A percentile compares a stretch with the other conserved stretches of the same genome.
Conservation (phyloP, 2,797 vertebrate genomes). For the Sternarchorhynchus goeldii region DNA sequence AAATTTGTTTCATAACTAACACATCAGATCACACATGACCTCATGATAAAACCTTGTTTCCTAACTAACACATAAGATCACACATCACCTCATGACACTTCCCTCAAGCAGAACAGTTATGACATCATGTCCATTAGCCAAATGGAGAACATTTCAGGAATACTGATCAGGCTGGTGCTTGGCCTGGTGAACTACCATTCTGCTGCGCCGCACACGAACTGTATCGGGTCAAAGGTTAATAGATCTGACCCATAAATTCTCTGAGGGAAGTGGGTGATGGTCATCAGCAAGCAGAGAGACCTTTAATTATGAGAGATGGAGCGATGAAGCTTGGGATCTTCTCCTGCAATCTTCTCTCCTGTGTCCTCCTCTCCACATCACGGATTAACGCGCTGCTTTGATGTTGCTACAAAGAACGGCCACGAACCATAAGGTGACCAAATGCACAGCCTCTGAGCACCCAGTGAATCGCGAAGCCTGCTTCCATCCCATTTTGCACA, state of each 20-base stretch:
- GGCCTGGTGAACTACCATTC: slow-evolving; percentile 57
- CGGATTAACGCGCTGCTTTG: slow-evolving; percentile 44
- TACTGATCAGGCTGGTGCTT: slow-evolving; percentile 76
- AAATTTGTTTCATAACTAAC: slow-evolving; percentile 40
- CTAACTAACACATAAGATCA: slow-evolving; percentile 31
- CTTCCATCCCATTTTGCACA: slow-evolving; percentile 18
- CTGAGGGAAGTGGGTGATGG: slow-evolving; percentile 48
- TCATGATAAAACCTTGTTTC: slow-evolving; percentile 42
- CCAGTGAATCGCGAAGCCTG: slow-evolving; percentile 43
- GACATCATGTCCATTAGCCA: slow-evolving; percentile 85
- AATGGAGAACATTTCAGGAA: slow-evolving; percentile 79
- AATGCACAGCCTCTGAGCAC: slow-evolving; percentile 38
- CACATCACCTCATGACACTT: slow-evolving; percentile 61
- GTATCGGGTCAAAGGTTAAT: slow-evolving; percentile 63
- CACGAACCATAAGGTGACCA: slow-evolving; percentile 41
- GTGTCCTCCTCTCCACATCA: slow-evolving; percentile 27
- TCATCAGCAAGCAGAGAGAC: slow-evolving; percentile 25
- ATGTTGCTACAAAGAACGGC: slow-evolving; percentile 34
- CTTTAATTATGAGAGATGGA: slow-evolving; percentile 33
- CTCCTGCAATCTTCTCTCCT: slow-evolving; percentile 7
- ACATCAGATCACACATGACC: slow-evolving; percentile 31
- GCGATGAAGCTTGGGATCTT: slow-evolving; percentile 20
- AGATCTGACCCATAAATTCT: slow-evolving; percentile 67
- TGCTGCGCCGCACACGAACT: slow-evolving; percentile 48
- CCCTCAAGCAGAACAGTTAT: slow-evolving; percentile 73